phyloP scores from a whole-genome alignment of 2,888 invertebrate genomes.

The Hylaea fasciaria region DNA sequence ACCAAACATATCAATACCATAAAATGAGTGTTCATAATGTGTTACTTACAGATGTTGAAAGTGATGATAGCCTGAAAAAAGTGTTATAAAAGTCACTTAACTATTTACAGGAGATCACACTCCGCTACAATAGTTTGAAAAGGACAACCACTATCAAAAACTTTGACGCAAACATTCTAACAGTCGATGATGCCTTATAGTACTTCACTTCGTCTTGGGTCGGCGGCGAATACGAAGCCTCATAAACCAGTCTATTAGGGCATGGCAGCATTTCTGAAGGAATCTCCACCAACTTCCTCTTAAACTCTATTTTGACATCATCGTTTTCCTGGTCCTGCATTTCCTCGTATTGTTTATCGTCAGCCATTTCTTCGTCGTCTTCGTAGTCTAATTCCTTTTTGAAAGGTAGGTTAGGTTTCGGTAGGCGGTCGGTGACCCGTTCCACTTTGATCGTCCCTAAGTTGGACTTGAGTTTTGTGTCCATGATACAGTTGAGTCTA shows the following conservation, averaged over 20 bases:
- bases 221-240: constrained; percentile 72
- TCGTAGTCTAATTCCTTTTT: constrained; percentile 66
- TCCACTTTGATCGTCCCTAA: constrained; percentile 56
- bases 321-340: constrained; percentile 76
- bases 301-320: constrained; percentile 67
- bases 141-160: constrained; percentile 47
- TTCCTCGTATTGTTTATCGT: constrained; percentile 72
- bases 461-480: constrained; percentile 65
- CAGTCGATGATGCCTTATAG: constrained; percentile 69
- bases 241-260: constrained; percentile 68
- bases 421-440: constrained; percentile 36
- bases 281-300: constrained; percentile 70
- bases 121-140: constrained; percentile 57
- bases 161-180: constrained; percentile 40
- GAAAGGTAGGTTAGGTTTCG: constrained; percentile 48
- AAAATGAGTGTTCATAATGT: constrained; percentile 14
- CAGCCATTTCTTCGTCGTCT: constrained; percentile 61
- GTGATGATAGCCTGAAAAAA: constrained; percentile 17
- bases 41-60: constrained; percentile 18
- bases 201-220: constrained; percentile 80
- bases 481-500: constrained; percentile 88
- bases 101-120: constrained; percentile 45
- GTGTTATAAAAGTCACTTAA: constrained; percentile 30
- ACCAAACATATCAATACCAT: neutral
- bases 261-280: constrained; percentile 73